These are phyloP conservation scores for Asarcornis scutulata DNA, from an alignment of 2,113 vertebrate genomes.

Conservation along the genomic window DNA sequence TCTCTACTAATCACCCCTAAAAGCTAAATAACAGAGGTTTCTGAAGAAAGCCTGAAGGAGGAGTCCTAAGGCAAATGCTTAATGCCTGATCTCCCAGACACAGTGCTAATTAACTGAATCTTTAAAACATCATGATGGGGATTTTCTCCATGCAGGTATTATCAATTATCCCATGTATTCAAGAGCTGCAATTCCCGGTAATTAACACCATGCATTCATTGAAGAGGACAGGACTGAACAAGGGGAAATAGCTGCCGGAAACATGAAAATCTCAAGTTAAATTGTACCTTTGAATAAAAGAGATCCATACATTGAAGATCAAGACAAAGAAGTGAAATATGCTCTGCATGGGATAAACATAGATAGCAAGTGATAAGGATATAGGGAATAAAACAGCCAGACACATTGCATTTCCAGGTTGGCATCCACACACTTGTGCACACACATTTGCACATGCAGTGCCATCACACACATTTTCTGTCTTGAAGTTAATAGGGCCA, in stretches of 20 bases:
- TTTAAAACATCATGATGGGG: conserved; percentile 57
- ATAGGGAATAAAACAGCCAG: background rate
- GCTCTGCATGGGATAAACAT: background rate
- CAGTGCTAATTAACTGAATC: conserved; percentile 63
- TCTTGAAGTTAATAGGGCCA: background rate
- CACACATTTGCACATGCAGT: accelerated
- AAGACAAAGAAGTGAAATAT: conserved; percentile 31
- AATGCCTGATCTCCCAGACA: conserved; percentile 44
- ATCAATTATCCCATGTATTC: conserved; percentile 56
- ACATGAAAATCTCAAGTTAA: background rate
- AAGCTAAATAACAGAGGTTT: conserved; percentile 57
- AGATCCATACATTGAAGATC: background rate
- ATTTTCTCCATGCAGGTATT: conserved; percentile 63
- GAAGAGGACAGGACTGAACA: background rate
- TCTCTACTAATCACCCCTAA: conserved; percentile 59
- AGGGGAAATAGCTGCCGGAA: conserved; percentile 1
- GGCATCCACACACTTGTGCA: background rate
- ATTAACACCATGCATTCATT: conserved; percentile 22
- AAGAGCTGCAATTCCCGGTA: background rate
- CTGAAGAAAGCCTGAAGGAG: conserved; percentile 43
- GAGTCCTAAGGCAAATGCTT: conserved; percentile 40
- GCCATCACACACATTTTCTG: background rate
- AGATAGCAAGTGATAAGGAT: background rate
- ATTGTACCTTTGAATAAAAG: conserved; percentile 11
- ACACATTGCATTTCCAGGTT: background rate